These are phyloP conservation scores for Ennomos quercinarius DNA, from an alignment of 2,888 invertebrate genomes.

Conservation along the genomic window DNA sequence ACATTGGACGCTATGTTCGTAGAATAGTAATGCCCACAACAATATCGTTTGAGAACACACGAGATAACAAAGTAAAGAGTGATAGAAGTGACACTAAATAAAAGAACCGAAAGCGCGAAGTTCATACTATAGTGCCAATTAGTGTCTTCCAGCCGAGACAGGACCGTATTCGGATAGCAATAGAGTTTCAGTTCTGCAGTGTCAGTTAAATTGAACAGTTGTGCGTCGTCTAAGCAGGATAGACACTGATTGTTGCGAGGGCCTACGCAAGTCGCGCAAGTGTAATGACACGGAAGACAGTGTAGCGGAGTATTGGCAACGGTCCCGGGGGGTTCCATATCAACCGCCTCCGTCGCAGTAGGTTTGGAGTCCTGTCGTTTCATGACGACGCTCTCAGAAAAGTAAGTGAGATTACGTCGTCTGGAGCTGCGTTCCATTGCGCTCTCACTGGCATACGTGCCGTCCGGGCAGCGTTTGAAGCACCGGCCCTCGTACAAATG, in stretches of 20 bases:
- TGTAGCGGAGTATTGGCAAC: conserved; percentile 63
- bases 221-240: conserved; percentile 88
- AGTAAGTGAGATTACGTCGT: conserved; percentile 72
- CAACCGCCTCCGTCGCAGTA: conserved; percentile 65
- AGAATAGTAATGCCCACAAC: conserved; percentile 61
- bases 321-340: conserved; percentile 63
- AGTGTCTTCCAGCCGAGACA: conserved; percentile 72
- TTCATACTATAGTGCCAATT: conserved; percentile 79
- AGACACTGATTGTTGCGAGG: conserved; percentile 89
- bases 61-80: conserved; percentile 59
- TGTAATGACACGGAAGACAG: conserved; percentile 90
- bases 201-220: conserved; percentile 74
- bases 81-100: conserved; percentile 62
- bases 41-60: conserved; percentile 60
- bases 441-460: conserved; percentile 77
- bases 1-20: conserved; percentile 60
- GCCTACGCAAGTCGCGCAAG: conserved; percentile 89
- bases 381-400: conserved; percentile 58
- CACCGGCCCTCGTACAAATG: conserved; percentile 87
- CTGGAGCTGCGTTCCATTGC: conserved; percentile 69
- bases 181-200: conserved; percentile 67
- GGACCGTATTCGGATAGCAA: conserved; percentile 80
- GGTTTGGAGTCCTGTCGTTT: conserved; percentile 63
- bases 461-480: conserved; percentile 84
- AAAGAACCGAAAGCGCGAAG: conserved; percentile 65